A percentile compares a stretch with the other conserved stretches of the same genome.
Conservation (phyloP, 2,888 invertebrate species). For the Notocelia uddmanniana region DNA sequence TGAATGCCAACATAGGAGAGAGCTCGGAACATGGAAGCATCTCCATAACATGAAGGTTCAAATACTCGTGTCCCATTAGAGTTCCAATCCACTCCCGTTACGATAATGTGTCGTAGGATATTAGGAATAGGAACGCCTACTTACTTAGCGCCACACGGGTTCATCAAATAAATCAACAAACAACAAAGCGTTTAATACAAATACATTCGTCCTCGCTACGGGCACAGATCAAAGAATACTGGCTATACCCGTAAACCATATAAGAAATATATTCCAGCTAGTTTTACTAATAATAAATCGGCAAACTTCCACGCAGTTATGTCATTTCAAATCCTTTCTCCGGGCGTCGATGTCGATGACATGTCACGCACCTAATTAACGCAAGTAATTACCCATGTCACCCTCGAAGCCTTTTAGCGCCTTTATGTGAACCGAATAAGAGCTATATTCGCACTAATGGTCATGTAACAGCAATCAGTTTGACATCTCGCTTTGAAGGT, state of each 20-base stretch:
- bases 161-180: neutral
- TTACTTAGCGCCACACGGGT: conserved; percentile 5
- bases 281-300: neutral
- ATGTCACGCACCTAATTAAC: conserved; percentile 12
- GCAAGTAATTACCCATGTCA: neutral
- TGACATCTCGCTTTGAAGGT: neutral
- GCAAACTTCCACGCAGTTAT: neutral
- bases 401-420: neutral
- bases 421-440: neutral
- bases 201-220: neutral
- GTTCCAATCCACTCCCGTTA: neutral
- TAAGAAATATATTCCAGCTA: neutral
- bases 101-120: conserved; percentile 9
- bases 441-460: neutral
- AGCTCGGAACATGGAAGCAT: conserved; percentile 18
- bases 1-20: conserved; percentile 10
- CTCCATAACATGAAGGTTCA: conserved; percentile 13
- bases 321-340: conserved; percentile 1
- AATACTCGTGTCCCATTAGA: conserved; percentile 9
- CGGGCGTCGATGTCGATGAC: neutral
- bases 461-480: conserved; percentile 15
- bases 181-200: neutral
- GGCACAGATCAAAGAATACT: too few species aligned
- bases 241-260: too few species aligned
- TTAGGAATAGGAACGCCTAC: neutral